Base-by-base conservation (phyloP, 2,888 invertebrate genomes). In the Kryphioiulus occultus region DNA sequence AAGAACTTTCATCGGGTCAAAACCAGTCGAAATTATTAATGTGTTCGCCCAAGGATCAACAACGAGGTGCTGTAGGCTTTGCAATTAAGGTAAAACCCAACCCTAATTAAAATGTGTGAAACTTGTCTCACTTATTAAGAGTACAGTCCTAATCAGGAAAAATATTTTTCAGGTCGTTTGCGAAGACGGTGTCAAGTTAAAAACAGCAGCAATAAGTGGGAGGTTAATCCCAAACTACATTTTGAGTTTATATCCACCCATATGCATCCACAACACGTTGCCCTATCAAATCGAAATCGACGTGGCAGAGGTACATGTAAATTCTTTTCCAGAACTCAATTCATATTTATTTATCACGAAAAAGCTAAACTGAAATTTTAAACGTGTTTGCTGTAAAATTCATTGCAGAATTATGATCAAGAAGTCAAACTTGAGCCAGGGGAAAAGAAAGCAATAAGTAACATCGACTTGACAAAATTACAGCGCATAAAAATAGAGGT, bases 261-360 rank as follows among this genome's bases (percentile, higher is more conserved):
- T 96, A 30, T 93, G 95, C 7, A 92, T 96, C 19, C 95, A 95
- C 92, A 96, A 96, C 92, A 94, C 95, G 42, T 92, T 96, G 78
- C 96, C 96, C 0, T 95, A 95, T 84, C 26, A 19, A 42, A 87
- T 83, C 22, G 87, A 83, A 86, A 53, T 59, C 32, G 68, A 30
- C 39, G 22, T 22, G 2, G 59, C 22, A 4, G 59, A 44, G 30
- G 30, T 30, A 44, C 19, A 19, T 85, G 44, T n/a, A 12, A 85
- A n/a, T n/a, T n/a, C n/a, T n/a, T n/a, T n/a, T n/a, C n/a, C n/a
- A n/a, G n/a, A n/a, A n/a, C n/a, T n/a, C n/a, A n/a, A n/a, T n/a
- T n/a, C n/a, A n/a, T n/a, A n/a, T n/a, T n/a, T n/a, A n/a, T n/a
- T n/a, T n/a, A n/a, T n/a, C n/a, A n/a, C n/a, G n/a, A n/a, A 32